phyloP scores from a whole-genome alignment of 2,888 invertebrate species.

The Monopis laevigella region DNA sequence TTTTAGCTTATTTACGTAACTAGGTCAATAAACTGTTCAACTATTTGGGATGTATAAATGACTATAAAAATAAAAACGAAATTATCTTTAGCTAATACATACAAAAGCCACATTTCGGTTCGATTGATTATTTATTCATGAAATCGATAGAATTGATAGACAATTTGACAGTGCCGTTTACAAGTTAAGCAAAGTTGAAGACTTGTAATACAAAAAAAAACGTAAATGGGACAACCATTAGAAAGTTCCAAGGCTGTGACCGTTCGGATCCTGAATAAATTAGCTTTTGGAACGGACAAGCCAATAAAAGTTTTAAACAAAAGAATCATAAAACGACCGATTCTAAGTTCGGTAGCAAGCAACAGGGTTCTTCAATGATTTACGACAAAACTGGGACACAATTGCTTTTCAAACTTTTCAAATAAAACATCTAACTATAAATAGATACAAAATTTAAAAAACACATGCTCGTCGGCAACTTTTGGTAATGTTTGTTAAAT shows the following conservation, averaged over 20 bases:
- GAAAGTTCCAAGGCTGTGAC: slow-evolving; percentile 44
- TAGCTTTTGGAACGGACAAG: slow-evolving; percentile 56
- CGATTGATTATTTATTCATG: slow-evolving; percentile 4
- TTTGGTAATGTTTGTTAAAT: slow-evolving; percentile 24
- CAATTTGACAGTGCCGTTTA: slow-evolving; percentile 11
- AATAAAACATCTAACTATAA: slow-evolving; percentile 55
- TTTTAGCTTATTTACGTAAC: neutral
- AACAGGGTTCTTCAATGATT: slow-evolving; percentile 57
- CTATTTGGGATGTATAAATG: neutral
- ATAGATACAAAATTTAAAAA: slow-evolving; percentile 40
- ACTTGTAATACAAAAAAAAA: slow-evolving; percentile 35
- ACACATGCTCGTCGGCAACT: slow-evolving; percentile 37
- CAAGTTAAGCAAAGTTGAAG: slow-evolving; percentile 11
- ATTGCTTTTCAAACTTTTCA: slow-evolving; percentile 53
- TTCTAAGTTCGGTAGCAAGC: slow-evolving; percentile 51
- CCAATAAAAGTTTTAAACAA: slow-evolving; percentile 67
- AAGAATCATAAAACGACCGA: slow-evolving; percentile 62
- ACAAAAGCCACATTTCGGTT: slow-evolving; percentile 3
- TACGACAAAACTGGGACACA: slow-evolving; percentile 51
- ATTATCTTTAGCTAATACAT: neutral
- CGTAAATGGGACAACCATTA: slow-evolving; percentile 36
- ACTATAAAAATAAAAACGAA: neutral
- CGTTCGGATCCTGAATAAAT: slow-evolving; percentile 58
- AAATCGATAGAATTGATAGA: slow-evolving; percentile 11
- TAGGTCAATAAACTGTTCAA: neutral